Evolutionary conservation across 1,140 invertebrate species (phyloP), one percentile per base, ranked within the genome.

Genomic region (Elysia chlorotica): DNA sequence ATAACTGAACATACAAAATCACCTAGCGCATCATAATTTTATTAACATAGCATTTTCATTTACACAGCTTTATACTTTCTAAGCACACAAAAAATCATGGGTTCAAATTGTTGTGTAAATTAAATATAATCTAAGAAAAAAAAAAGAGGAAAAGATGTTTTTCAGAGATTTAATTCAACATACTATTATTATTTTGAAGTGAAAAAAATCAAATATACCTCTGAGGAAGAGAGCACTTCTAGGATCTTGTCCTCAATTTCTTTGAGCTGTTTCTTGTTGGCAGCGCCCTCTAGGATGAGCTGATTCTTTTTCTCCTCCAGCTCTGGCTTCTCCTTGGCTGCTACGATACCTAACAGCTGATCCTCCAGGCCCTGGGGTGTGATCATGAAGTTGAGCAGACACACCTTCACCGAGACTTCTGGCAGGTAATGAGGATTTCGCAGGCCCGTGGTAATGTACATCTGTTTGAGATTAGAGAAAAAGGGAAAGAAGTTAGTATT

Each of bases 231-330:
- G 1, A 98, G 89, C 74, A 96, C 92, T 87, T 95, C 90, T 0
- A 99, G 88, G 77, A 99, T 99, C 87, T 97, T 93, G 84, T 97
- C 94, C 89, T 98, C 96, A 23, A 96, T 96, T 82, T 98, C 95
- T 84, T 97, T 95, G 54, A 98, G 83, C 79, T 94, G 90, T 73
- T 85, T 86, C 74, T 87, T 86, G 75, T 88, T 88, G 23, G 79
- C 79, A 25, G 87, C 86, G 67, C 82, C 77, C 71, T 88, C 86
- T 17, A 88, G 65, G 56, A 88, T 87, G 37, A 88, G 78, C 63
- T 85, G 74, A 73, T 88, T 88, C 73, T 88, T 88, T 78, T 86
- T 87, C 75, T 87, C 85, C 73, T 88, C 88, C n/a, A 88, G 78
- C 71, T 87, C 82, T 61, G 87, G 87, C 75, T 88, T 87, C 76